Evolutionary conservation across 2,113 vertebrate species (phyloP).

Genomic region (Chlorocebus sabaeus): DNA sequence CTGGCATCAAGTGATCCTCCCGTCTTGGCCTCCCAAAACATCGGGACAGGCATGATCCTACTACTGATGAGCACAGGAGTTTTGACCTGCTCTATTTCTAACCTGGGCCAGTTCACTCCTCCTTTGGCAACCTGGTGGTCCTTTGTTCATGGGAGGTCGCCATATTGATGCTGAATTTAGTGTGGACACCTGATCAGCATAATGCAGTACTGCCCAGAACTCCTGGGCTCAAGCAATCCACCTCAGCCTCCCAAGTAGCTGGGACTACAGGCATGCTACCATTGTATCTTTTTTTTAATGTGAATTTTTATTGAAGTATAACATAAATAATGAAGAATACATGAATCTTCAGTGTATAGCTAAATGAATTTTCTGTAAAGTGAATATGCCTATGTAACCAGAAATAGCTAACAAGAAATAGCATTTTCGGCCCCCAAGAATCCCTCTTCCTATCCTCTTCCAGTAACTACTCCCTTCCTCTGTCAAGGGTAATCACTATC

Average conservation of each 20-base stretch:
- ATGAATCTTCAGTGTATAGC: not conserved
- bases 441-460: not conserved
- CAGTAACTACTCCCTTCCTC: not conserved
- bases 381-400: not conserved
- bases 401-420: not conserved
- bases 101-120: not conserved
- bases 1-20: no score
- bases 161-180: not conserved
- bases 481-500: not conserved
- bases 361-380: not conserved
- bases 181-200: not conserved
- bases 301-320: not conserved
- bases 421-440: not conserved
- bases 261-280: not conserved
- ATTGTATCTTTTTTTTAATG: not conserved
- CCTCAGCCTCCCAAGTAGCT: no score
- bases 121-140: not conserved
- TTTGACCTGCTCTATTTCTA: not conserved
- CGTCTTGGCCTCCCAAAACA: no score
- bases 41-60: not conserved
- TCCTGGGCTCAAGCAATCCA: no score
- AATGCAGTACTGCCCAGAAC: not conserved
- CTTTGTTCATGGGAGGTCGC: not conserved
- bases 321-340: not conserved
- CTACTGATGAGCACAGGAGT: not conserved